Evolutionary conservation across 2,797 vertebrate species (phyloP).

Genomic region (Heliangelus exortis): DNA sequence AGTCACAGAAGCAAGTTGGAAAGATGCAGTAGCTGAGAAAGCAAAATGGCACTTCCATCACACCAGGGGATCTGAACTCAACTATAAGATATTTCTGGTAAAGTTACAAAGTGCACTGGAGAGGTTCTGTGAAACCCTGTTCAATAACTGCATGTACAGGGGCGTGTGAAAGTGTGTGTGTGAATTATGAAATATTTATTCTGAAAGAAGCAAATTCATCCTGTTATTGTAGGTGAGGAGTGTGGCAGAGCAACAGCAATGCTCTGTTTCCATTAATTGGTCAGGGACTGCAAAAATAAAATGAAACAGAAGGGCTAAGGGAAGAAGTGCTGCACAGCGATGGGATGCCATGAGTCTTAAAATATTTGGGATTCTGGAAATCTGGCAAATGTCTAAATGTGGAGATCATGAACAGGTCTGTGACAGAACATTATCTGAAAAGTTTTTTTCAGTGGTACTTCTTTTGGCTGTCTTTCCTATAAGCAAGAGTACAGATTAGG

Average conservation of each 20-base stretch:
- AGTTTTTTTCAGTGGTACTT: background rate
- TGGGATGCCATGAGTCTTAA: background rate
- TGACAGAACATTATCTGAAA: background rate
- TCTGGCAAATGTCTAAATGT: background rate
- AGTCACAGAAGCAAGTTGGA: background rate
- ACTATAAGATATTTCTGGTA: background rate
- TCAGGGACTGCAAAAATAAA: background rate
- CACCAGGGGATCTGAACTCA: background rate
- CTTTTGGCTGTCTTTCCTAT: background rate
- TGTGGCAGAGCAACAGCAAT: background rate
- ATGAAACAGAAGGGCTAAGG: background rate
- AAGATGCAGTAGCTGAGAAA: background rate
- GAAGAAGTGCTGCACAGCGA: background rate
- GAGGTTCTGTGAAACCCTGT: background rate
- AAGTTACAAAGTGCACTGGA: background rate
- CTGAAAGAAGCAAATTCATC: background rate
- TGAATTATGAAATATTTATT: background rate
- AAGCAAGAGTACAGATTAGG: background rate
- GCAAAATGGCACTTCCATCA: background rate
- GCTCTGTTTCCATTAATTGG: background rate
- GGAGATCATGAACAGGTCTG: background rate
- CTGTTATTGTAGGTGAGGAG: background rate
- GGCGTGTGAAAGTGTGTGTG: background rate
- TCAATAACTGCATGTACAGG: background rate
- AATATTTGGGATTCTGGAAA: background rate